Percentiles rank a stretch among this genome's conserved stretches.
Evolutionary conservation across 2,888 invertebrate species (phyloP).

Genomic region (Ormyrus labotus): DNA sequence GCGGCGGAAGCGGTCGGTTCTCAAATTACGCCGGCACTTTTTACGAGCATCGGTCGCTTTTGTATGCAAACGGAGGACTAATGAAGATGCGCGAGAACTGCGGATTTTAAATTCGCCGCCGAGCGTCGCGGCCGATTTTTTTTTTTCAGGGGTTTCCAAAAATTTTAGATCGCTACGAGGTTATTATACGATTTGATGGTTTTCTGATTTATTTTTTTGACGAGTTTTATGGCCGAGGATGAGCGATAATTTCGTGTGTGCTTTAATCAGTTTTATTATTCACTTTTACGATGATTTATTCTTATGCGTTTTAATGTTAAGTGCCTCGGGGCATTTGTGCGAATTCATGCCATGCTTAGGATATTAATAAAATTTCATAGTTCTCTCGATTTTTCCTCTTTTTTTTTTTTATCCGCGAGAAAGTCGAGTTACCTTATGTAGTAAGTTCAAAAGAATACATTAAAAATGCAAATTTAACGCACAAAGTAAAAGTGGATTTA

Average conservation of each 20-base stretch:
- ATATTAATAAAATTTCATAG: not conserved
- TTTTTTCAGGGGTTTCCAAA: not conserved
- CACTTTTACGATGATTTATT: no score
- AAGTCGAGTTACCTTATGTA: not conserved
- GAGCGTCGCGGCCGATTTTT: not conserved
- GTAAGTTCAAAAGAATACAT: constrained; percentile 12
- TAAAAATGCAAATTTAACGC: constrained; percentile 14
- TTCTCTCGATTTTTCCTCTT: not conserved
- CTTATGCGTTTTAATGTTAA: not conserved
- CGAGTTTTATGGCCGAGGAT: no score
- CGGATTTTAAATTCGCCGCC: not conserved
- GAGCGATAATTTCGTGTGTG: no score
- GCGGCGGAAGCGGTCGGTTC: not conserved
- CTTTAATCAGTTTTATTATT: no score
- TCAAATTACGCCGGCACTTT: constrained; percentile 43
- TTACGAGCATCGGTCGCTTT: not conserved
- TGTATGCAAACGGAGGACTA: not conserved
- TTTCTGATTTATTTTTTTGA: not conserved
- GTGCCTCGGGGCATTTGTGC: not conserved
- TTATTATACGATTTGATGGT: not conserved
- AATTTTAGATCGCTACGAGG: no score
- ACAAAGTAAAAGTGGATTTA: not conserved
- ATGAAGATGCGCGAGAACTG: constrained; percentile 18
- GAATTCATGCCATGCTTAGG: not conserved
- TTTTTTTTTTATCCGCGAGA: not conserved